These are phyloP conservation scores for Muschampia plurimacula DNA, from an alignment of 2,888 invertebrate species.

Conservation along the genomic window DNA sequence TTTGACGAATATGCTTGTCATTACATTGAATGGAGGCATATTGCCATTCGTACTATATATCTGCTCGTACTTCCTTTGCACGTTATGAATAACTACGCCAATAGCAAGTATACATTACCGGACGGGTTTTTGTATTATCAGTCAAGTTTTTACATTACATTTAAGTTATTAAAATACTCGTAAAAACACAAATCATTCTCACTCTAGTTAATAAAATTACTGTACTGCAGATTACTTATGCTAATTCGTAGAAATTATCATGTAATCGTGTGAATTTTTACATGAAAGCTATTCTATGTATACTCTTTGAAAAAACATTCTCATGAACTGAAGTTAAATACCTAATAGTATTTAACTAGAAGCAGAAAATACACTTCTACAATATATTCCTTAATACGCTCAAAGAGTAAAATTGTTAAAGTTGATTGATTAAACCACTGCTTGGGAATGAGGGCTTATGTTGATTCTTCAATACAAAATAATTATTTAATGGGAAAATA, in stretches of 20 bases:
- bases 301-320: slow-evolving; percentile 23
- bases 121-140: background rate
- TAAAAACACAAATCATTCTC: slow-evolving; percentile 1
- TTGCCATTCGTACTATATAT: slow-evolving; percentile 9
- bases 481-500: too few species aligned
- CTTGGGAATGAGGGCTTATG: background rate
- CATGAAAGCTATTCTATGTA: slow-evolving; percentile 27
- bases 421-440: background rate
- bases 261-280: slow-evolving; percentile 36
- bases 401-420: background rate
- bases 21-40: slow-evolving; percentile 12
- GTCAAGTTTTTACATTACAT: background rate
- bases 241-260: slow-evolving; percentile 32
- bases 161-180: slow-evolving; percentile 1
- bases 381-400: background rate
- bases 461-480: background rate
- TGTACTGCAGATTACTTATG: slow-evolving; percentile 32
- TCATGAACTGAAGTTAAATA: slow-evolving; percentile 24
- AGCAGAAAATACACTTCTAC: slow-evolving; percentile 2
- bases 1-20: slow-evolving; percentile 27
- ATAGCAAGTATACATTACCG: background rate
- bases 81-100: background rate
- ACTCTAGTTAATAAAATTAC: slow-evolving; percentile 25
- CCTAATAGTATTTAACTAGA: slow-evolving; percentile 9
- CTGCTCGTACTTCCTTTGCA: background rate